Conservation (phyloP, 2,888 invertebrate species). For the Stenoptilia bipunctidactyla region DNA sequence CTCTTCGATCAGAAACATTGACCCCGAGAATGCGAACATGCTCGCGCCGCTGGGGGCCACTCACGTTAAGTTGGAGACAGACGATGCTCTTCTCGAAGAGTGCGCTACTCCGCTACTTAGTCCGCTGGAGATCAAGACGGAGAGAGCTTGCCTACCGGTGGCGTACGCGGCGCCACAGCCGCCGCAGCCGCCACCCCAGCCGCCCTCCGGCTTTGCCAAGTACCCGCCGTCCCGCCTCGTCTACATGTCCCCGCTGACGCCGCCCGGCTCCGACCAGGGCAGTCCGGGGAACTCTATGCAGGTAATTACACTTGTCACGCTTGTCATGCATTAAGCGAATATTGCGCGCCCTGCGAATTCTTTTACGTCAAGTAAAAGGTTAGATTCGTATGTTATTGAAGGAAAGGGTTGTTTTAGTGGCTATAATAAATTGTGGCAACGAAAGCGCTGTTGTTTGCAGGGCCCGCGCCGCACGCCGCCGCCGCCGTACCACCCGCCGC, state of each 20-base stretch:
- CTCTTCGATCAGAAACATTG: conserved; percentile 90
- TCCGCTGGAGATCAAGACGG: conserved; percentile 85
- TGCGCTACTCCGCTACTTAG: conserved; percentile 80
- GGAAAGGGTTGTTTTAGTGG: too few relatives aligned
- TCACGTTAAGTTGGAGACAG: conserved; percentile 85
- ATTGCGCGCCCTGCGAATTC: conserved; percentile 37
- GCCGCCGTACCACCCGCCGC: conserved; percentile 80
- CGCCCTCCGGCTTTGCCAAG: conserved; percentile 46
- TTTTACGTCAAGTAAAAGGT: conserved; percentile 26
- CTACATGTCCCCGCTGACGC: conserved; percentile 88
- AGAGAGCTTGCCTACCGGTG: conserved; percentile 74
- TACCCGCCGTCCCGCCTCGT: conserved; percentile 65
- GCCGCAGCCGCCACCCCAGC: conserved; percentile 41
- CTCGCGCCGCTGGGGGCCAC: conserved; percentile 75
- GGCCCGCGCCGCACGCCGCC: conserved; percentile 80
- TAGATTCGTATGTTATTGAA: not conserved
- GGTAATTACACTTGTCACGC: conserved; percentile 35
- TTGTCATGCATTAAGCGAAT: not conserved
- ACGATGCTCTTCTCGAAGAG: conserved; percentile 69
- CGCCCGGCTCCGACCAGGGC: conserved; percentile 90
- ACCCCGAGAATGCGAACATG: conserved; percentile 92
- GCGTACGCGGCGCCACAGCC: conserved; percentile 46
- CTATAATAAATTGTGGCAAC: conserved; percentile 18
- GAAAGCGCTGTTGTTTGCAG: conserved; percentile 35
- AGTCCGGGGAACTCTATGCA: conserved; percentile 80